Percentiles rank a stretch among this genome's conserved stretches.
Conservation (phyloP, 2,113 vertebrate genomes). For the Lota lota region DNA sequence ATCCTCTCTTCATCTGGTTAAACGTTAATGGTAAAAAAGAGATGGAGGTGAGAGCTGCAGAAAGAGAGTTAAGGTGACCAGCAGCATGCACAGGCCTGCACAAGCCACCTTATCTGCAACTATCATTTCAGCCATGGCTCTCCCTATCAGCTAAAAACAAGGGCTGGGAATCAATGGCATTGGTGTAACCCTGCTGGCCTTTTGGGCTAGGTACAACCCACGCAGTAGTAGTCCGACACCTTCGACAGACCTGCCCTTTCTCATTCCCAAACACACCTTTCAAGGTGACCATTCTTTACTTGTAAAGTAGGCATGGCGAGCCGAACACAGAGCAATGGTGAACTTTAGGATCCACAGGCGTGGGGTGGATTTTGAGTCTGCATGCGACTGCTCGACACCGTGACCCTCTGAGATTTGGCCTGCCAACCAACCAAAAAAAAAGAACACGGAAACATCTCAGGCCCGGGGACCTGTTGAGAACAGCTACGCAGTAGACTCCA, state of each 20-base stretch:
- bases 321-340: too few relatives aligned
- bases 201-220: conserved; percentile 8
- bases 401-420: too few relatives aligned
- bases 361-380: too few relatives aligned
- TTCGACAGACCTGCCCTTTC: background rate
- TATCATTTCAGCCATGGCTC: conserved; percentile 39
- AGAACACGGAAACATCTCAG: background rate
- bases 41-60: conserved; percentile 20
- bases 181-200: conserved; percentile 26
- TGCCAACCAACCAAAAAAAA: background rate
- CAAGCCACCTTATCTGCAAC: conserved; percentile 38
- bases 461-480: background rate
- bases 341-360: too few relatives aligned
- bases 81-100: conserved; percentile 22
- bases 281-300: too few relatives aligned
- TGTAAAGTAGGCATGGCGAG: too few relatives aligned
- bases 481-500: background rate
- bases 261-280: too few relatives aligned
- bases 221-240: background rate
- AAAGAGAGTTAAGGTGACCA: conserved; percentile 31
- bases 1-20: conserved; percentile 10
- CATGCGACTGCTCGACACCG: too few relatives aligned
- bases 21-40: background rate
- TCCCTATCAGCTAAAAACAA: conserved; percentile 36
- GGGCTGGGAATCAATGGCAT: conserved; percentile 45